Percentiles rank a stretch among this genome's conserved stretches.
phyloP scores from a whole-genome alignment of 2,888 invertebrate species.

The Protula sp. region DNA sequence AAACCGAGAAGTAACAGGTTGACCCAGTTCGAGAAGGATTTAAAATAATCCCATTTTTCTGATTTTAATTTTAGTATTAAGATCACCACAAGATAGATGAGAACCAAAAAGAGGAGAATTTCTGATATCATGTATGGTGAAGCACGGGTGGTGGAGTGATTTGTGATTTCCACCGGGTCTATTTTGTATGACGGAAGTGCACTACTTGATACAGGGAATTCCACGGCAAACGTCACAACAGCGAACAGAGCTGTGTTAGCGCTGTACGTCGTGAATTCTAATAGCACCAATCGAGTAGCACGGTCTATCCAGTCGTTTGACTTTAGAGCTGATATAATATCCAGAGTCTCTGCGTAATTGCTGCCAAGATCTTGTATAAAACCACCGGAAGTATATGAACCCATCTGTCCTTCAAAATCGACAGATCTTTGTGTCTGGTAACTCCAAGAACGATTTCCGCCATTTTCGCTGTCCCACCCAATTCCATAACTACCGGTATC shows the following conservation, averaged over 20 bases:
- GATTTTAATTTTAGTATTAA: constrained; percentile 40
- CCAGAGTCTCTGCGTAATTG: constrained; percentile 14
- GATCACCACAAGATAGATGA: constrained; percentile 48
- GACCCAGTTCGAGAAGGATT: constrained; percentile 41
- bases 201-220: constrained; percentile 46
- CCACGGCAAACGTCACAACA: constrained; percentile 44
- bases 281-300: constrained; percentile 56
- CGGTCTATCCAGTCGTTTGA: constrained; percentile 55
- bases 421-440: background rate
- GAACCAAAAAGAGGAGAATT: constrained; percentile 39
- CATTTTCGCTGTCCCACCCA: background rate
- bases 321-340: constrained; percentile 45
- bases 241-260: constrained; percentile 56
- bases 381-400: constrained; percentile 56
- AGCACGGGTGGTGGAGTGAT: constrained; percentile 22
- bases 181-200: constrained; percentile 43
- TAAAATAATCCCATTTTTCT: constrained; percentile 44
- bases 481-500: background rate
- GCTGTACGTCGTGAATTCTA: constrained; percentile 59
- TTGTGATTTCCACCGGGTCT: constrained; percentile 48
- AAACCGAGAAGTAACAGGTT: constrained; percentile 36
- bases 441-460: background rate
- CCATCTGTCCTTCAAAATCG: background rate
- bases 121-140: constrained; percentile 24
- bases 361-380: constrained; percentile 53